Evolutionary conservation across 1,140 invertebrate genomes (phyloP), one percentile per base, ranked within the genome.

Genomic region (Wiebesia pumilae): DNA sequence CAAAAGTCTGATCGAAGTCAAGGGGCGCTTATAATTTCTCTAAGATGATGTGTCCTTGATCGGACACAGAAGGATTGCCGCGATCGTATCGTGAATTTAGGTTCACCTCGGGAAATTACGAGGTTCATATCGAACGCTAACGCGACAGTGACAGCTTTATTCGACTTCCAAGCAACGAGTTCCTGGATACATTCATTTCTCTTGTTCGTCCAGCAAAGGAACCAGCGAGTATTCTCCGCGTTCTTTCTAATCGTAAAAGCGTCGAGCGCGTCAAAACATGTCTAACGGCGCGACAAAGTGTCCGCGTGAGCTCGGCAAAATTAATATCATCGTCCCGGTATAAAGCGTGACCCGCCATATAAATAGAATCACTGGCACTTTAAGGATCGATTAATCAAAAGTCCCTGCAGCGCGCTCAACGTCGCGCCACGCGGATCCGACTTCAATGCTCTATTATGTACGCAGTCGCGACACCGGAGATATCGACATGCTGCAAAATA

Each of bases 301-400:
- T 71, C 35, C 14, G 3, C 30, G 30, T 7, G 33, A 71, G n/a
- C 30, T 51, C 24, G 27, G 35, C 27, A 19, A 69, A 33, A 69
- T 69, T 3, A 69, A 30, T 69, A 69, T 69, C 19, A 35, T 69
- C 65, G 30, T 3, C 62, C 7, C 1, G 3, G n/a, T 67, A 67
- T 58, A 10, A 58, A 12, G 54, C 54, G 54, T 62, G 24, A 27
- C 58, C 58, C 24, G 24, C 58, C 24, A 14, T 27, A 62, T 62
- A 62, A 24, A 62, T 10, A 62, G 21, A 27, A 27, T 62, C 58
- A 27, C 24, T 62, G 2, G 58, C 24, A 62, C 7, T 27, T 62
- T 62, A 62, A 62, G 58, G 27, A 33, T 3, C 38, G 80, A 82
- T 82, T 71, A 71, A 82, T 82, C 81, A 82, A 71, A 33, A 51